Conservation (phyloP, 1,140 invertebrate species). For the Holcopasites calliopsidis region DNA sequence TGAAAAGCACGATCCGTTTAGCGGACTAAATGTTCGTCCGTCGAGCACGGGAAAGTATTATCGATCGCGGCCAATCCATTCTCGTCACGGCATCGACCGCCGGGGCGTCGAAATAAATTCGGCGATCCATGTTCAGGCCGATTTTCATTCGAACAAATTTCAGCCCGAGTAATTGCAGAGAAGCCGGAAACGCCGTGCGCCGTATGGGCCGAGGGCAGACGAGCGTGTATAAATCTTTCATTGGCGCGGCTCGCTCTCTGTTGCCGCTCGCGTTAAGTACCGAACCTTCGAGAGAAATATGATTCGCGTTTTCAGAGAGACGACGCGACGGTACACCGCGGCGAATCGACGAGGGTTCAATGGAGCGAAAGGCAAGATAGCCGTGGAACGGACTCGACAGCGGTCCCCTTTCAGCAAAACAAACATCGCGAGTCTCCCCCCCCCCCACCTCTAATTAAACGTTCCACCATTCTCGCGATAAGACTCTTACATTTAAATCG, state of each 20-base stretch:
- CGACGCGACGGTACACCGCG: too few species aligned
- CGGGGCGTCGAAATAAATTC: conserved; percentile 8
- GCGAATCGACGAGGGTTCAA: conserved; percentile 36
- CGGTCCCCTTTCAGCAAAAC: conserved; percentile 47
- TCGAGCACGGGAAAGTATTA: background rate
- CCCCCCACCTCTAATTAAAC: conserved; percentile 2
- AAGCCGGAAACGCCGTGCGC: conserved; percentile 9
- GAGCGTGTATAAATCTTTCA: conserved; percentile 49
- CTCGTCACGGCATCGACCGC: background rate
- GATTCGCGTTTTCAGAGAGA: conserved; percentile 29
- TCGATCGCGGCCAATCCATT: conserved; percentile 14
- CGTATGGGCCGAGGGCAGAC: too few species aligned
- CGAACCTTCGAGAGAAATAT: conserved; percentile 62
- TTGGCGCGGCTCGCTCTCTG: conserved; percentile 10
- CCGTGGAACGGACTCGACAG: background rate
- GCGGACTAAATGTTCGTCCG: background rate
- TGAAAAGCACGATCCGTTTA: background rate
- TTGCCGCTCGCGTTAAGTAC: conserved; percentile 52
- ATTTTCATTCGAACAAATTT: conserved; percentile 31
- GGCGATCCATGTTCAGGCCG: background rate
- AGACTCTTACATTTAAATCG: conserved; percentile 15
- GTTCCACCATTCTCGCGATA: background rate
- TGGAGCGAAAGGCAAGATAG: conserved; percentile 3
- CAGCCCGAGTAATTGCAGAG: conserved; percentile 35
- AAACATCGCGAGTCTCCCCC: conserved; percentile 36